Percentiles rank a stretch among this genome's conserved stretches.
phyloP scores from a whole-genome alignment of 2,113 vertebrate genomes.

The Triplophysa rosa region DNA sequence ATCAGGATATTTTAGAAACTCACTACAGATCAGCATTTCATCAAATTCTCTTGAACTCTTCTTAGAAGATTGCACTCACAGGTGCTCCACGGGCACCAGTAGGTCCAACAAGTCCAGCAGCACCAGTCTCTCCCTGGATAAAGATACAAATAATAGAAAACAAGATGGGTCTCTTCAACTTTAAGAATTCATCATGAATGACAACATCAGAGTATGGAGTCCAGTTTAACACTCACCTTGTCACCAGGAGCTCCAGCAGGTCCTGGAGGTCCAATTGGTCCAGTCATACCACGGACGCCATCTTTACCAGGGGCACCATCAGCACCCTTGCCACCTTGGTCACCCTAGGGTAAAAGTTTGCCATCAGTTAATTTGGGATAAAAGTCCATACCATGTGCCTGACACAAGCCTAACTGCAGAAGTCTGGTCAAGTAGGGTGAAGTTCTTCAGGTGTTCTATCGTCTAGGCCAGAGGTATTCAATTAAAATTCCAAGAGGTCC shows the following conservation, averaged over 20 bases:
- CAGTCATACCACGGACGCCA: slow-evolving; percentile 88
- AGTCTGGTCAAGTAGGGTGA: not conserved
- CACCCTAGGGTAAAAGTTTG: slow-evolving; percentile 77
- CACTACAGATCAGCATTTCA: not conserved
- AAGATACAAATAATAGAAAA: slow-evolving; percentile 6
- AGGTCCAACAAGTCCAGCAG: slow-evolving; percentile 83
- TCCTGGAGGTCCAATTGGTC: slow-evolving; percentile 94
- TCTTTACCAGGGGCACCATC: slow-evolving; percentile 93
- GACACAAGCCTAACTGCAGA: not conserved
- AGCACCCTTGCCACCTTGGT: slow-evolving; percentile 87
- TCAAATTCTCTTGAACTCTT: not conserved
- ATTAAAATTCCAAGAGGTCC: too few relatives aligned
- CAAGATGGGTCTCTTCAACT: not conserved
- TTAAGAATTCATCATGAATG: not conserved
- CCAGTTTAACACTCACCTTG: slow-evolving; percentile 73
- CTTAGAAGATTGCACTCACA: slow-evolving; percentile 73
- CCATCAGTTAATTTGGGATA: not conserved
- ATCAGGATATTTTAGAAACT: not conserved
- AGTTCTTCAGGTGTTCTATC: not conserved
- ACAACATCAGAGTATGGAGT: not conserved
- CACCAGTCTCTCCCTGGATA: slow-evolving; percentile 87
- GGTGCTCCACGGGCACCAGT: slow-evolving; percentile 88
- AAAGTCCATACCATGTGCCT: not conserved
- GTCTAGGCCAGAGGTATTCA: not conserved
- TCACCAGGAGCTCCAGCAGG: slow-evolving; percentile 89